Percentiles rank a stretch among this genome's conserved stretches.
Evolutionary conservation across 1,140 invertebrate species (phyloP).

Genomic region (Elysia chlorotica): DNA sequence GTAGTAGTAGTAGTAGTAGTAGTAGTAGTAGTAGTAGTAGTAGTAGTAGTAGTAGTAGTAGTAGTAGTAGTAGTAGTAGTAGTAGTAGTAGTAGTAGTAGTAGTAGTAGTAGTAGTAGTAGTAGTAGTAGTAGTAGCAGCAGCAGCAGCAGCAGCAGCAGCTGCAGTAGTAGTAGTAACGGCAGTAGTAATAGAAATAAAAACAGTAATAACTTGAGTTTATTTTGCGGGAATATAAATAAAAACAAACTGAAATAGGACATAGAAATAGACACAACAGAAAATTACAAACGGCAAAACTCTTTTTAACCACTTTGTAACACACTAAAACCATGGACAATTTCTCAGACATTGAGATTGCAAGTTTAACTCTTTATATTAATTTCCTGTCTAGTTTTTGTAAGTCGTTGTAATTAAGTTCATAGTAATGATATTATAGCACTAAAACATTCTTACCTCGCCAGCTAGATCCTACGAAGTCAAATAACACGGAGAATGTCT

Average conservation of each 20-base stretch:
- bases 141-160: constrained; percentile 15
- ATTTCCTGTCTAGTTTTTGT: too few relatives aligned
- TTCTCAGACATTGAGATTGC: too few relatives aligned
- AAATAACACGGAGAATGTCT: too few relatives aligned
- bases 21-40: constrained; percentile 27
- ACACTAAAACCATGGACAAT: too few relatives aligned
- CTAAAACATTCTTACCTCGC: too few relatives aligned
- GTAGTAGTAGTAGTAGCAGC: constrained; percentile 14
- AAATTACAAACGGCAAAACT: too few relatives aligned
- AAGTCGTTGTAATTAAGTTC: too few relatives aligned
- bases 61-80: constrained; percentile 16
- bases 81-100: constrained; percentile 19
- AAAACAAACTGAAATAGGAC: not conserved
- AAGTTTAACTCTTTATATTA: too few relatives aligned
- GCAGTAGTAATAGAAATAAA: not conserved
- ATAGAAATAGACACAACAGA: not conserved
- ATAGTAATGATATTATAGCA: too few relatives aligned
- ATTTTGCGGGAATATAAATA: not conserved
- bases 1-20: constrained; percentile 28
- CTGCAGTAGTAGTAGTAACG: constrained; percentile 1
- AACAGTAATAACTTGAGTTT: not conserved
- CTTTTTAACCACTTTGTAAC: too few relatives aligned
- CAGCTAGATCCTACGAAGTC: too few relatives aligned
- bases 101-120: constrained; percentile 15
- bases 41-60: constrained; percentile 22